Evolutionary conservation across 2,113 vertebrate genomes (phyloP).

Genomic region (Myxocyprinus asiaticus): DNA sequence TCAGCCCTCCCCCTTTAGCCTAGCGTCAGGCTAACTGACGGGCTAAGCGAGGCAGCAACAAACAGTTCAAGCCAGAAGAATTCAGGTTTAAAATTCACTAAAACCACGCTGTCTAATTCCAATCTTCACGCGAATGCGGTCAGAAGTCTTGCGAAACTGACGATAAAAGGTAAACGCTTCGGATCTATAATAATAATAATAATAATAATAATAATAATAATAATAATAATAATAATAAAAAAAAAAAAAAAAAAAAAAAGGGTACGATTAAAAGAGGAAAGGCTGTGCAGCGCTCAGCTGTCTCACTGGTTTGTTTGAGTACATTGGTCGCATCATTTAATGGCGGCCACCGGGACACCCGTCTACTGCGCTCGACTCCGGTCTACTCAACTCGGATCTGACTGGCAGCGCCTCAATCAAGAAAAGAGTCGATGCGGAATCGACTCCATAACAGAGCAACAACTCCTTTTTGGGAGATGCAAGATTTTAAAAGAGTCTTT

Average conservation of each 20-base stretch:
- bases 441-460: neutral
- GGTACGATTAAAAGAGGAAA: slow-evolving; percentile 30
- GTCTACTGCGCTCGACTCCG: slow-evolving; percentile 68
- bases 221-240: no score
- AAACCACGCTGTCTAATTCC: slow-evolving; percentile 17
- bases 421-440: slow-evolving; percentile 42
- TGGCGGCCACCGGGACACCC: slow-evolving; percentile 92
- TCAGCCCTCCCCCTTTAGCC: slow-evolving; percentile 57
- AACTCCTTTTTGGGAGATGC: neutral
- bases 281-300: slow-evolving; percentile 57
- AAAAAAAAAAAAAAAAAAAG: neutral
- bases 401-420: slow-evolving; percentile 41
- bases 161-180: neutral
- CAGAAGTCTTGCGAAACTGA: slow-evolving; percentile 43
- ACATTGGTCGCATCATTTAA: slow-evolving; percentile 95
- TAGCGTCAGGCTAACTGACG: slow-evolving; percentile 58
- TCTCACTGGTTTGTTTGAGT: slow-evolving; percentile 85
- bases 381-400: slow-evolving; percentile 32
- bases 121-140: slow-evolving; percentile 53
- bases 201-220: no score
- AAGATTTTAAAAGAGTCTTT: neutral
- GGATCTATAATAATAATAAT: no score
- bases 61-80: slow-evolving; percentile 69
- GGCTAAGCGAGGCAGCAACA: slow-evolving; percentile 56
- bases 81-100: slow-evolving; percentile 51